Evolutionary conservation across 2,113 vertebrate species (phyloP).

Genomic region (Misgurnus mizolepis): DNA sequence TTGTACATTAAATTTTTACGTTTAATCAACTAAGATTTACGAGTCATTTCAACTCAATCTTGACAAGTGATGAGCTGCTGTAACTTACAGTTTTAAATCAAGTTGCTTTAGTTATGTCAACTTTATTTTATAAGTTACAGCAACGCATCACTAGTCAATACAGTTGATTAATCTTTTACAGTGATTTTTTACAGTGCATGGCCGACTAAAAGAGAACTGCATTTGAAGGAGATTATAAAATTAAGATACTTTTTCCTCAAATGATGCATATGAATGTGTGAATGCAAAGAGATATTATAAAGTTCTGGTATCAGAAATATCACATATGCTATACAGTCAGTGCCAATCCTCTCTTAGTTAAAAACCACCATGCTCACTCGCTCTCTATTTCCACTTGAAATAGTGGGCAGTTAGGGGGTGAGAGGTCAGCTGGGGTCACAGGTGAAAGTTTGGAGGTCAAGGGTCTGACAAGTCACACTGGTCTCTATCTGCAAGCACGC

Average conservation of each 20-base stretch:
- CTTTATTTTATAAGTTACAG: too few species aligned
- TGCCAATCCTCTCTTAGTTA: background rate
- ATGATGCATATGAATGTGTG: background rate
- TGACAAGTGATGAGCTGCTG: too few species aligned
- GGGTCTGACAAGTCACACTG: constrained; percentile 1
- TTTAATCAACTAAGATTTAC: too few species aligned
- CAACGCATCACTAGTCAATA: too few species aligned
- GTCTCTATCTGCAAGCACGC: constrained; percentile 1
- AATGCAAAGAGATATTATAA: too few species aligned
- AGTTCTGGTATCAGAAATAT: background rate
- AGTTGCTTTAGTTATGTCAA: too few species aligned
- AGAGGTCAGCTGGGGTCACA: constrained; percentile 25
- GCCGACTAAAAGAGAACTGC: background rate
- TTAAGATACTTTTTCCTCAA: background rate
- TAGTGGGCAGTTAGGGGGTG: background rate
- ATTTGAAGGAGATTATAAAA: background rate
- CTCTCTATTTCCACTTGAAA: background rate
- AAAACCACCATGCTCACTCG: background rate
- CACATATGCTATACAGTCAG: background rate
- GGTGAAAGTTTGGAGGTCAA: constrained; percentile 34
- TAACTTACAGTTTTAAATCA: too few species aligned
- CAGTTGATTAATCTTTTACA: too few species aligned
- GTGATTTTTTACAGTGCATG: too few species aligned
- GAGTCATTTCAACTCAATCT: too few species aligned
- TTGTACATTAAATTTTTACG: too few species aligned